phyloP scores from a whole-genome alignment of 2,797 vertebrate genomes.

The Gobio occitaniae region DNA sequence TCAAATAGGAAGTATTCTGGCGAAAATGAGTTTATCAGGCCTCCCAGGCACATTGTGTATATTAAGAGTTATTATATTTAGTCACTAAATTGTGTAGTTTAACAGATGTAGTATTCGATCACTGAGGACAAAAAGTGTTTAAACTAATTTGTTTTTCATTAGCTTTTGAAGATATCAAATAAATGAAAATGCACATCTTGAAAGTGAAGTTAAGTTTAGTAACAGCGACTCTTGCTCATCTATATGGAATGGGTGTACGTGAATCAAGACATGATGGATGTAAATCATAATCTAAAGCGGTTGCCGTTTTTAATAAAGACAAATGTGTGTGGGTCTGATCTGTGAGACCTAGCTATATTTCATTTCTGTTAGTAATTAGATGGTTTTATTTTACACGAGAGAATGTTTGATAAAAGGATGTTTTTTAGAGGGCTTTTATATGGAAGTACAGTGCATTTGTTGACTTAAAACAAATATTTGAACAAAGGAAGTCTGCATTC shows the following conservation, averaged over 20 bases:
- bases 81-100: neutral
- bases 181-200: neutral
- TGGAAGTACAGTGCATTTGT: neutral
- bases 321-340: neutral
- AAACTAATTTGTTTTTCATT: neutral
- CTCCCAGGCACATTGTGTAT: conserved; percentile 12
- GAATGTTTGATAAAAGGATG: neutral
- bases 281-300: neutral
- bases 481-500: neutral
- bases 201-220: neutral
- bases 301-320: conserved; percentile 18
- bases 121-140: neutral
- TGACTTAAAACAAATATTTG: neutral
- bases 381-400: neutral
- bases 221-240: neutral
- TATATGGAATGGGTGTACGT: neutral
- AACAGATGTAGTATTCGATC: neutral
- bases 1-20: neutral
- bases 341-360: neutral
- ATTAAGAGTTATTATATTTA: neutral
- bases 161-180: neutral
- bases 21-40: neutral
- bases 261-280: neutral
- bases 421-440: neutral
- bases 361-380: neutral